A percentile compares a stretch with the other conserved stretches of the same genome.
These are phyloP conservation scores for Trichonephila clavipes DNA, from an alignment of 1,140 invertebrate genomes.

Conservation along the genomic window DNA sequence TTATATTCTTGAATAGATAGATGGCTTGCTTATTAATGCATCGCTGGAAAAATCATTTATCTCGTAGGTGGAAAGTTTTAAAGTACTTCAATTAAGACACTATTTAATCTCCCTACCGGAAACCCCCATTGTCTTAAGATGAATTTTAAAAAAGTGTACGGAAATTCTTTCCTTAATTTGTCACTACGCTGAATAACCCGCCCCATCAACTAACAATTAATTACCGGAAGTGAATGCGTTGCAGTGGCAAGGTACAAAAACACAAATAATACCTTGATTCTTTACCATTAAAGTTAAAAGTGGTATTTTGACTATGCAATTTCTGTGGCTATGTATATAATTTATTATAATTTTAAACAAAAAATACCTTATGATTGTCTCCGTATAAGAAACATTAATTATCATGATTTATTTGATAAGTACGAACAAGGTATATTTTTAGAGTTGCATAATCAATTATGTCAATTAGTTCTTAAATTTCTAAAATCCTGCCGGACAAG, in stretches of 20 bases:
- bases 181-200: not conserved
- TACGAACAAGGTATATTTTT: too few relatives aligned
- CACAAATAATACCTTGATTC: not conserved
- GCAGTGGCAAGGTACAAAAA: not conserved
- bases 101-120: slow-evolving; percentile 11
- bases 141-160: slow-evolving; percentile 28
- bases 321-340: not conserved
- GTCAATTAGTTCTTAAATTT: too few relatives aligned
- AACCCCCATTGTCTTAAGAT: not conserved
- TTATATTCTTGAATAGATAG: not conserved
- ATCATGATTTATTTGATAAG: too few relatives aligned
- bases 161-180: slow-evolving; percentile 56
- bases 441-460: too few relatives aligned
- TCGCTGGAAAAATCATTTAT: not conserved
- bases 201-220: slow-evolving; percentile 19
- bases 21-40: not conserved
- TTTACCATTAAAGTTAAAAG: not conserved
- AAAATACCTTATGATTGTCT: too few relatives aligned
- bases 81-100: slow-evolving; percentile 49
- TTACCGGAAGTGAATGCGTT: not conserved
- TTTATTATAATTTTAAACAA: too few relatives aligned
- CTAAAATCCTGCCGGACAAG: too few relatives aligned
- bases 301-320: not conserved
- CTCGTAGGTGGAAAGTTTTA: not conserved
- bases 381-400: too few relatives aligned